A percentile compares a stretch with the other conserved stretches of the same genome.
Conservation (phyloP, 2,797 vertebrate species). For the Oreochromis grahami region DNA sequence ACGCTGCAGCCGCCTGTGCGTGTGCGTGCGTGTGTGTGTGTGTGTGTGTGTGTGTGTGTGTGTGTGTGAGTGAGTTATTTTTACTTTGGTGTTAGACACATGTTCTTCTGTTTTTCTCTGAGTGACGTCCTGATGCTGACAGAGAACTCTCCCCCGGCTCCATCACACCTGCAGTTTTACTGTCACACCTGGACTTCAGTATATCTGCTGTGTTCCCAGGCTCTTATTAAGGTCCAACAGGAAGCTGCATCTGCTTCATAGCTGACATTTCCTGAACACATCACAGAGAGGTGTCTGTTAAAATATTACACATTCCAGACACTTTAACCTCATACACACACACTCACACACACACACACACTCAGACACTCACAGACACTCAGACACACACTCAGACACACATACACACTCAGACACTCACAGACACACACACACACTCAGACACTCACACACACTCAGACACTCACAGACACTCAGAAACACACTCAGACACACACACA, state of each 20-base stretch:
- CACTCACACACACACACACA: accelerated
- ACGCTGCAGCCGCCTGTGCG: slow-evolving; percentile 2
- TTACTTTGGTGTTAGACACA: background rate
- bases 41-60: background rate
- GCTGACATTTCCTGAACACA: background rate
- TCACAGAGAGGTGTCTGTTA: background rate
- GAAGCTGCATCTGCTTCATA: background rate
- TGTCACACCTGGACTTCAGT: background rate
- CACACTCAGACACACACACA: too few relatives aligned
- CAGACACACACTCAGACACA: accelerated
- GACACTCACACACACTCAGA: accelerated
- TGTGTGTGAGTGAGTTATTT: background rate
- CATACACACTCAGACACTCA: accelerated
- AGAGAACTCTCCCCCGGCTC: background rate
- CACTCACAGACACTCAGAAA: accelerated
- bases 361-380: accelerated
- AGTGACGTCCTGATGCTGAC: background rate
- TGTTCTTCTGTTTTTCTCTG: background rate
- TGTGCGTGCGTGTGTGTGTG: too few relatives aligned
- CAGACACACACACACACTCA: accelerated
- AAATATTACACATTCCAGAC: too few relatives aligned
- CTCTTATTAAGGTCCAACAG: background rate
- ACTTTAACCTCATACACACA: accelerated
- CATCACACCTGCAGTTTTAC: background rate
- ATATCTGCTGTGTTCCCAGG: background rate